A percentile compares a stretch with the other conserved stretches of the same genome.
Evolutionary conservation across 2,888 invertebrate species (phyloP).

Genomic region (Trichopoda pennipes): DNA sequence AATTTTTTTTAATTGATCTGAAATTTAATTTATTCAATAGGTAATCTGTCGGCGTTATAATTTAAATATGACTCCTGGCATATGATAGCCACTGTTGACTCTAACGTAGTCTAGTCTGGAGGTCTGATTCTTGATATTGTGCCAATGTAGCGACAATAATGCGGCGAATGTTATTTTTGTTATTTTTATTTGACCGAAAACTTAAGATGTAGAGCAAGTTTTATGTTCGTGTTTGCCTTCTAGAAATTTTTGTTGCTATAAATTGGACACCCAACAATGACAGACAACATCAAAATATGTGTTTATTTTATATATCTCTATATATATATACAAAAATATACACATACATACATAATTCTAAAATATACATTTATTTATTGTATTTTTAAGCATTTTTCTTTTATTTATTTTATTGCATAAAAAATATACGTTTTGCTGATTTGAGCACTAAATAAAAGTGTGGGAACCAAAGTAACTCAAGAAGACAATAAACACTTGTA

Average conservation of each 20-base stretch:
- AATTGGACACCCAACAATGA: slow-evolving; percentile 55
- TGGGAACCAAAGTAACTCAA: slow-evolving; percentile 66
- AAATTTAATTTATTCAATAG: no score
- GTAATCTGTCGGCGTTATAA: no score
- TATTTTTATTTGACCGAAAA: background rate
- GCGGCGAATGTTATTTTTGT: background rate
- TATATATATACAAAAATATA: background rate
- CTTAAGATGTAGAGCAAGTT: background rate
- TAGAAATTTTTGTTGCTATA: background rate
- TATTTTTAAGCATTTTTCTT: slow-evolving; percentile 52
- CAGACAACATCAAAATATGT: slow-evolving; percentile 52
- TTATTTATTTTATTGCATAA: slow-evolving; percentile 53
- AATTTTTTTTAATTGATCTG: no score
- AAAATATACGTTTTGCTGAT: slow-evolving; percentile 60
- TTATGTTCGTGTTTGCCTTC: background rate
- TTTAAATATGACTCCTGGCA: no score
- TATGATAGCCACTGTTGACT: no score
- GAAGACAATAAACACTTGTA: slow-evolving; percentile 58
- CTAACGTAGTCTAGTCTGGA: no score
- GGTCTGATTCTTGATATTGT: no score
- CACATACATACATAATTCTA: background rate
- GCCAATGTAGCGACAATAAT: no score
- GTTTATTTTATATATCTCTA: slow-evolving; percentile 20
- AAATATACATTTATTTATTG: slow-evolving; percentile 30
- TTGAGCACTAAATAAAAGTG: slow-evolving; percentile 56